Base-by-base conservation (phyloP, 2,113 vertebrate species). In the Cyprinodon variegatus region DNA sequence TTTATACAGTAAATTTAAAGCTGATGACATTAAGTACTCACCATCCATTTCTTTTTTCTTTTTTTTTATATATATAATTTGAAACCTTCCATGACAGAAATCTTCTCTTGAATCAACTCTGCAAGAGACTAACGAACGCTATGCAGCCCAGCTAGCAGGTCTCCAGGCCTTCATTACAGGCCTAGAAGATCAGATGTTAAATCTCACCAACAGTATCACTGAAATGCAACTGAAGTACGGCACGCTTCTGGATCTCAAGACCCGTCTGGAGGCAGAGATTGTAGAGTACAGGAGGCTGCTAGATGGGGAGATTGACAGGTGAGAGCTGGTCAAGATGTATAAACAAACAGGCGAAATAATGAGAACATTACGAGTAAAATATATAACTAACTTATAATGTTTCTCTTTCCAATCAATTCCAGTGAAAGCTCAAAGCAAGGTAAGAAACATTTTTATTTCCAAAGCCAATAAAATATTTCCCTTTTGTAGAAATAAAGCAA, bases 161-260 rank as follows among this genome's bases (percentile, higher is more conserved):
- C 90, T 96, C 20, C 96, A 98, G 90, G 79, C 6, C 0, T 86
- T 90, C 57, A 95, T 98, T 75, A 84, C 79, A 61, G 70, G 85
- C 20, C 87, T 97, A 0, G 96, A 99, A 89, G 85, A 84, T 14
- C 95, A 97, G 79, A 72, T 98, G 84, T 43, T 83, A 0, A 92
- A 96, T 8, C 79, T 98, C 1, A 90, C 94, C 5, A 76, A 68
- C 0, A 95, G 95, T 87, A 97, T 96, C 87, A 88, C 95, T 62
- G 84, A 72, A 7, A 96, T 94, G 93, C 95, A 95, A 84, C 92
- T 94, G 46, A 95, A 97, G 57, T 97, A 97, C 79, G 91, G 91
- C 57, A 90, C 89, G 77, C 94, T 98, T 81, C 92, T 98, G 92
- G 96, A 97, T 88, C 90, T 97, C 87, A 98, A 97, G 80, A 94